Base-by-base conservation (phyloP, 2,888 invertebrate genomes). In the Gnatocerus cornutus region DNA sequence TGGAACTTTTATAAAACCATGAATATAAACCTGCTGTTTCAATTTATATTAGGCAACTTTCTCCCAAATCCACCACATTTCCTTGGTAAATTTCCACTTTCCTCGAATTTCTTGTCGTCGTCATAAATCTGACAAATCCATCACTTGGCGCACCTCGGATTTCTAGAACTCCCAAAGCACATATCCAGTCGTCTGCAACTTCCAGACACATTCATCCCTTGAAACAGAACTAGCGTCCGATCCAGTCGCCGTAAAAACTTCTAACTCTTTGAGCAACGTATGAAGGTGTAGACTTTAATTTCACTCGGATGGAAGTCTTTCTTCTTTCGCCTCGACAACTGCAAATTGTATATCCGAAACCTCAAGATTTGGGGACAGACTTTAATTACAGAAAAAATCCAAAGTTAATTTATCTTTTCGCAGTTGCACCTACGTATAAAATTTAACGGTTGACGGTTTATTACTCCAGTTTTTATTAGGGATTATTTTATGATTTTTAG, bases 261-360 rank as follows among this genome's bases (percentile, higher is more conserved):
- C 70, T 74, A 67, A 71, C 69, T 73, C 73, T 65, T 69, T 69
- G 74, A 74, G 69, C 76, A 76, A 72, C 75, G 74, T 71, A 75
- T 71, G 76, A 70, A 75, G 73, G 72, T 75, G 73, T 73, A 72
- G 74, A 77, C 74, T 75, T 76, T 75, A 76, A 76, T 76, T 76
- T 74, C 69, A 71, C 73, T 70, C 71, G 71, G 16, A 10, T 72
- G 72, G 73, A 74, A 76, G n/a, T n/a, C 71, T 69, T 21, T 21
- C 21, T 21, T 21, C 21, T 21, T 21, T 21, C 21, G 72, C 70
- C 69, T 66, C 70, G 71, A 73, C 72, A 68, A 48, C 55, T 56
- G 63, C 9, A 50, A 50, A n/a, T 50, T 9, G 12, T 50, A 50
- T 50, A 21, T 50, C 16, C 16, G 50, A 50, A n/a, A n/a, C n/a